Evolutionary conservation across 2,797 vertebrate species (phyloP).

Genomic region (Pseudochaenichthys georgianus): DNA sequence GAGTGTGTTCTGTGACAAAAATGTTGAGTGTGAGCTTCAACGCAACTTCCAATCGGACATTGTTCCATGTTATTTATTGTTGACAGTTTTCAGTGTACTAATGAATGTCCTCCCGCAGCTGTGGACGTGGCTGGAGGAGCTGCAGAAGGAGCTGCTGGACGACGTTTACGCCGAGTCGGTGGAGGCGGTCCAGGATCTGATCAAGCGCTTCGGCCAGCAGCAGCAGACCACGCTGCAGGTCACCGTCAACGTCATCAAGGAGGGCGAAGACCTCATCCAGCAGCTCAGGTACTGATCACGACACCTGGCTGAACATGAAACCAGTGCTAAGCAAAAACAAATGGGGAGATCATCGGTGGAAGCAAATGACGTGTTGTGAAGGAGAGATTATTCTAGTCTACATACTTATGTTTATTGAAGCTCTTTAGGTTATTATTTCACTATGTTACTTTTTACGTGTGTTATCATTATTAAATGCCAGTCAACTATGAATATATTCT

Average conservation of each 20-base stretch:
- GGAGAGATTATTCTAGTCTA: not conserved
- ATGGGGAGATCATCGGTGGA: not conserved
- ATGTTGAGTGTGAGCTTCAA: not conserved
- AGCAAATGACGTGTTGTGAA: not conserved
- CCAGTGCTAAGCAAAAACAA: not conserved
- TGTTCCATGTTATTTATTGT: too few relatives aligned
- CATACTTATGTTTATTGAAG: not conserved
- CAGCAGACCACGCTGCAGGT: conserved; percentile 97
- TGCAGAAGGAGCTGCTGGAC: conserved; percentile 97
- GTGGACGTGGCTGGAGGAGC: conserved; percentile 98
- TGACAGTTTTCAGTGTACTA: too few relatives aligned
- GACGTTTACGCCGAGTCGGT: conserved; percentile 98
- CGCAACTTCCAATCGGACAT: not conserved
- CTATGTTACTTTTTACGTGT: too few relatives aligned
- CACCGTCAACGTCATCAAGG: conserved; percentile 98
- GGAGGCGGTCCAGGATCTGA: conserved; percentile 97
- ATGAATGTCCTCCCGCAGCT: conserved; percentile 80
- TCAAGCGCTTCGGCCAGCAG: conserved; percentile 97
- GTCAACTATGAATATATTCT: not conserved
- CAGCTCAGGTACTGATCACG: conserved; percentile 90
- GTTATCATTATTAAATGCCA: not conserved
- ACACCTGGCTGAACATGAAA: not conserved
- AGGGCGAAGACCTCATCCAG: conserved; percentile 98
- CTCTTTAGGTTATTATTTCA: not conserved
- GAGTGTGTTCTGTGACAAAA: not conserved